Conservation (phyloP, 2,888 invertebrate species). For the Serripes groenlandicus region DNA sequence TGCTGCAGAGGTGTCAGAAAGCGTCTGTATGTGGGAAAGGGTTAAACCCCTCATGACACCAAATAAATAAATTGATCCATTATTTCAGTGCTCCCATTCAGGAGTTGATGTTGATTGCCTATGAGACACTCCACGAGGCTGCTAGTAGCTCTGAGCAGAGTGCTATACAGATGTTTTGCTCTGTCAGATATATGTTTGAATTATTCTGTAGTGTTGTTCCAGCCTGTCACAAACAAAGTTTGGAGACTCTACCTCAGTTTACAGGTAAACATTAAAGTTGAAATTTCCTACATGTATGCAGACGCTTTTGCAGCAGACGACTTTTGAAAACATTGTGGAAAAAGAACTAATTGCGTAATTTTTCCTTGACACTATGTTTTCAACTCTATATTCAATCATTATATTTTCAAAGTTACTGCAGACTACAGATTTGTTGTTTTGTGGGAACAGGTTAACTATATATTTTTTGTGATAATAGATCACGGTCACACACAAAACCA, state of each 20-base stretch:
- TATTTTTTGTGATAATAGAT: no score
- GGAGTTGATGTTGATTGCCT: slow-evolving; percentile 89
- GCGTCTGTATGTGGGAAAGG: no score
- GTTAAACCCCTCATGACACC: no score
- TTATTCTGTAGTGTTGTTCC: slow-evolving; percentile 93
- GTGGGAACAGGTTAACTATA: no score
- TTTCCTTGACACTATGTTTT: no score
- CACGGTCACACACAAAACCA: no score
- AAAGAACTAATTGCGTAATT: no score
- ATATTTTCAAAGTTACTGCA: no score
- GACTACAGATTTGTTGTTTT: no score
- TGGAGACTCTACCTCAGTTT: slow-evolving; percentile 95
- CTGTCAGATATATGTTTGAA: slow-evolving; percentile 91
- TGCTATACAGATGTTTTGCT: slow-evolving; percentile 90
- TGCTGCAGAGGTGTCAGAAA: no score
- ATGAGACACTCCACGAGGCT: slow-evolving; percentile 90
- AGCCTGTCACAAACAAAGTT: slow-evolving; percentile 92
- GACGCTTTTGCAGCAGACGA: not conserved
- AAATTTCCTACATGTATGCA: no score
- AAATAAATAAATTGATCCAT: not conserved
- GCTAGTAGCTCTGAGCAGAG: slow-evolving; percentile 89
- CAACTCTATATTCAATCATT: no score
- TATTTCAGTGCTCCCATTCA: slow-evolving; percentile 78
- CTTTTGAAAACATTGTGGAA: not conserved
- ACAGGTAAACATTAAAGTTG: slow-evolving; percentile 88